Evolutionary conservation across 2,113 vertebrate genomes (phyloP).

Genomic region (Pseudolaguvia tuberculata): DNA sequence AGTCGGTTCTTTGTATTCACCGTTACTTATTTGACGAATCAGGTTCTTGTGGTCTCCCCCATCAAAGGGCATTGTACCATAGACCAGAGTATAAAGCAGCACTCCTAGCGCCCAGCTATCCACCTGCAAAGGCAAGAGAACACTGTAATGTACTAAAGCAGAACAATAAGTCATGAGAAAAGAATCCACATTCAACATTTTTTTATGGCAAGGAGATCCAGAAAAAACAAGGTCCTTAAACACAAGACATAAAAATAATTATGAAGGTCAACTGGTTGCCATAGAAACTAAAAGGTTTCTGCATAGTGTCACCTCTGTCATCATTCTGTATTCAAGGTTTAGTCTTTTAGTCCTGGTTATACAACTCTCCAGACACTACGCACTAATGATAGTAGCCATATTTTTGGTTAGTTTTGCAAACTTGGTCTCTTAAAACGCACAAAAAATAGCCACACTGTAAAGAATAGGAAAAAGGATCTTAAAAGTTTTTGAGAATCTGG

Average conservation of each 20-base stretch:
- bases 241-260: constrained; percentile 1
- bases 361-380: background rate
- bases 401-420: constrained; percentile 5
- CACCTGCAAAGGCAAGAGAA: constrained; percentile 70
- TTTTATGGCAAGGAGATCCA: background rate
- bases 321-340: background rate
- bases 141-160: constrained; percentile 21
- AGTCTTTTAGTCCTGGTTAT: background rate
- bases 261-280: background rate
- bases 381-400: background rate
- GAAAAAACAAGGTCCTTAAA: constrained; percentile 1
- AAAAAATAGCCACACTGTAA: background rate
- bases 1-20: constrained; percentile 95
- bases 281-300: background rate
- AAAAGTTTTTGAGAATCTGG: constrained; percentile 25
- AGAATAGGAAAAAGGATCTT: background rate
- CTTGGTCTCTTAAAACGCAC: background rate
- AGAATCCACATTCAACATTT: background rate
- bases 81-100: constrained; percentile 94
- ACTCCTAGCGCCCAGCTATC: constrained; percentile 99
- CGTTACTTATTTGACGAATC: constrained; percentile 97
- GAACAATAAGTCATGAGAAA: constrained; percentile 37
- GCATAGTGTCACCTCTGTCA: background rate
- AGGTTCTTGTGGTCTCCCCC: constrained; percentile 97
- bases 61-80: constrained; percentile 97